Conservation (phyloP, 1,140 invertebrate species). For the Papilio helenus region DNA sequence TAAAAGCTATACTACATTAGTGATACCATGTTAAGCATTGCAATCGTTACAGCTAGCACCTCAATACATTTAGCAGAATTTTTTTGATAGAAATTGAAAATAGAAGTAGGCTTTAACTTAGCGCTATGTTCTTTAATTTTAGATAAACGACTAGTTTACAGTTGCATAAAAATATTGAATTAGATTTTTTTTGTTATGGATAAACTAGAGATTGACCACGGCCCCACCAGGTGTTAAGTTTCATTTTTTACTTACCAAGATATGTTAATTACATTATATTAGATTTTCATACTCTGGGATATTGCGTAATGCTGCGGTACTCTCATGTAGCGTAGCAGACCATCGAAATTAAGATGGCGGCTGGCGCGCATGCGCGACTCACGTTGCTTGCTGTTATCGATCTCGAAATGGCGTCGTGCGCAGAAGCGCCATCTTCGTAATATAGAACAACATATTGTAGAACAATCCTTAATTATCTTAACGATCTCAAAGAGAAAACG, state of each 20-base stretch:
- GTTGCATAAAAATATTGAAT: neutral
- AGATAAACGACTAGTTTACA: neutral
- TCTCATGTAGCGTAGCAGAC: neutral
- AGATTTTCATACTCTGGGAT: neutral
- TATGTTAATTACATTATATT: neutral
- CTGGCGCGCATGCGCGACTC: neutral
- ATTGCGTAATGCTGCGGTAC: neutral
- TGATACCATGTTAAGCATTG: neutral
- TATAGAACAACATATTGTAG: neutral
- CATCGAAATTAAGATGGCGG: neutral
- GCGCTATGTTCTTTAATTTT: neutral
- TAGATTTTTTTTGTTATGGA: neutral
- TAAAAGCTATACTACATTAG: neutral
- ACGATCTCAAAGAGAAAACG: neutral
- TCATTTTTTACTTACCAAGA: neutral
- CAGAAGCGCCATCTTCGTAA: neutral
- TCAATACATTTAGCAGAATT: neutral
- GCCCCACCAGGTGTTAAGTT: too few relatives aligned
- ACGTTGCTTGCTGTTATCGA: neutral
- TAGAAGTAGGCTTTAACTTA: neutral
- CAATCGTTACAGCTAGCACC: neutral
- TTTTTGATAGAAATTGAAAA: neutral
- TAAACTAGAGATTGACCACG: too few relatives aligned
- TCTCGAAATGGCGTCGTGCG: neutral
- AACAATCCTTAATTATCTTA: constrained; percentile 1